phyloP scores from a whole-genome alignment of 2,888 invertebrate species.

The Callyntrura guangdongensis region DNA sequence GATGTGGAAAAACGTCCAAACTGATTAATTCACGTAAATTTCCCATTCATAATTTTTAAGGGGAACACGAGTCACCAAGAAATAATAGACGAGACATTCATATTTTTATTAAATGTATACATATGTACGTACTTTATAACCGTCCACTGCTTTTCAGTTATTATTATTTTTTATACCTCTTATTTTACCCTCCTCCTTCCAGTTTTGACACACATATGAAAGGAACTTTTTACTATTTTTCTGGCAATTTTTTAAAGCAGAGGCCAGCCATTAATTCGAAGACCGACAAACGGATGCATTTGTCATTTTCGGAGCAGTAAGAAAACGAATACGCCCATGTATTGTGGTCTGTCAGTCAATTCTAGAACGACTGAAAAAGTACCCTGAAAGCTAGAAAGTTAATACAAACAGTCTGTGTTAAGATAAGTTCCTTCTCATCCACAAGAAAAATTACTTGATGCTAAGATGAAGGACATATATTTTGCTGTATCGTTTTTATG shows the following conservation, averaged over 20 bases:
- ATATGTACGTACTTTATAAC: background rate
- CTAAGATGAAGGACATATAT: no score
- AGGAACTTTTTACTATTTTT: background rate
- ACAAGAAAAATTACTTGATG: no score
- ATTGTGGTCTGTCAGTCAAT: background rate
- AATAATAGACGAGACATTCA: background rate
- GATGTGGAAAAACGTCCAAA: conserved; percentile 29
- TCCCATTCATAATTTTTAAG: conserved; percentile 55
- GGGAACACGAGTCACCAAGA: background rate
- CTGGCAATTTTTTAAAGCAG: background rate
- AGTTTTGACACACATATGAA: background rate
- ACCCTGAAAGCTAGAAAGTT: background rate
- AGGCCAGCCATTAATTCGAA: background rate
- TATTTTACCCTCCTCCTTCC: background rate
- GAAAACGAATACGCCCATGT: conserved; percentile 26
- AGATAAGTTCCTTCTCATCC: no score
- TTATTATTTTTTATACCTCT: background rate
- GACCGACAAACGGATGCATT: no score
- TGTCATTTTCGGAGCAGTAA: background rate
- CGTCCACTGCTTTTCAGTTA: background rate
- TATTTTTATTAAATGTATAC: no score
- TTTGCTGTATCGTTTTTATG: background rate
- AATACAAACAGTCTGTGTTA: background rate
- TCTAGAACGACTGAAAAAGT: background rate
- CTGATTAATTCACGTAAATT: conserved; percentile 67